Evolutionary conservation across 2,888 invertebrate genomes (phyloP), one percentile per base, ranked within the genome.

Genomic region (Acleris emargana): DNA sequence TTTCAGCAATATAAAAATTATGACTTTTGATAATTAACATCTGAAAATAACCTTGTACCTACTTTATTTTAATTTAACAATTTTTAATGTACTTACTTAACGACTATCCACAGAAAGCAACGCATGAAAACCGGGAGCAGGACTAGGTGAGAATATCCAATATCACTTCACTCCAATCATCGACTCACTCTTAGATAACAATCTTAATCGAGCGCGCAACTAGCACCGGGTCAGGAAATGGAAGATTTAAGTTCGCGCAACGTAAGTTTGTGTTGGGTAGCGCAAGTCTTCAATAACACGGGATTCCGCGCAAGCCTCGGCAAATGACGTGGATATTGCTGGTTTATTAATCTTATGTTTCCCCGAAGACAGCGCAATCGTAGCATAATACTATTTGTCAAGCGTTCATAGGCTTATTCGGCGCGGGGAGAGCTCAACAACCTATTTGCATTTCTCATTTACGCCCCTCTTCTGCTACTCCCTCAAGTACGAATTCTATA

Each of bases 371-470:
- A 72, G 68, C 76, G 78, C 81, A 83, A 86, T 86, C 81, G 80
- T 77, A 74, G 77, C 74, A 77, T 84, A 81, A 86, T 86, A 79
- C 79, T 86, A 86, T 87, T 89, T 87, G 86, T 88, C 83, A 85
- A 77, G 78, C 81, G 79, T 83, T 88, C 83, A 83, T 84, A 80
- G 83, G 86, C 84, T 87, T 87, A 87, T 84, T 85, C 80, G 75
- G 76, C 72, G 77, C 76, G 77, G 73, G 79, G 79, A 78, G 80
- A 81, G 80, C 84, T 86, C 85, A 84, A 83, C 84, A 83, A 80
- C 82, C 79, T 86, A 90, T 90, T 90, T 90, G 87, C 89, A 90
- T 89, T 87, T 90, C 88, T 88, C 88, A 90, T 90, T 89, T 89
- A 82, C 86, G 79, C 84, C 88, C 87, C 86, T 82, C 84, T 77